Evolutionary conservation across 2,113 vertebrate genomes (phyloP), one percentile per base, ranked within the genome.

Genomic region (Chaenocephalus aceratus): DNA sequence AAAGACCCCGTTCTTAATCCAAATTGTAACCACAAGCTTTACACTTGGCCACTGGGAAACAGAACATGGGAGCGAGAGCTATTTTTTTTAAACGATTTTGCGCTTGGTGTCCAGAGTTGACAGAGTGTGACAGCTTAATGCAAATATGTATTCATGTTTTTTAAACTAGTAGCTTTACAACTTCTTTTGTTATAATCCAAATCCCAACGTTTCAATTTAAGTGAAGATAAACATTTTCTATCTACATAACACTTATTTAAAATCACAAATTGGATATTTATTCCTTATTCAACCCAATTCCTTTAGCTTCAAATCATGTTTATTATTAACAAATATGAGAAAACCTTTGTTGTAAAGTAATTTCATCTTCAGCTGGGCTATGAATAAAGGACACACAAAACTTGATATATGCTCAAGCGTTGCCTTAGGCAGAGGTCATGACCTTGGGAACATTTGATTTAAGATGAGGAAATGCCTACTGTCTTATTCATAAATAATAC

Each of bases 1-100:
- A 78, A 90, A 78, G 68, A 72, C 75, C 61, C 44, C 14, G 45
- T 72, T 46, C 77, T 77, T 83, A 77, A 87, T 89, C 86, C 86
- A 91, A 87, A 86, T 86, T 83, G 48, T 67, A 76, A 85, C 89
- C 86, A 70, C 79, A 87, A 71, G 74, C 72, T 48, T 80, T 79
- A 74, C 72, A 77, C 62, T 45, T 54, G 26, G 66, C 72, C 60
- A 34, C 74, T 73, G 85, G 63, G 64, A 79, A 89, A 83, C 82
- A 75, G 48, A 79, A 81, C 63, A 83, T 48, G 58, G n/a, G 41
- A 79, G 62, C 53, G 10, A 46, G 36, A 81, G 62, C 53, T 59
- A 10, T 72, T 86, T 79, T 82, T 21, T 73, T 34, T 16, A 75
- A 89, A 30, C 1, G 61, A 71, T 75, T 80, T 79, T 77, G 46